phyloP scores from a whole-genome alignment of 2,888 invertebrate genomes.

The Eristalis pertinax region DNA sequence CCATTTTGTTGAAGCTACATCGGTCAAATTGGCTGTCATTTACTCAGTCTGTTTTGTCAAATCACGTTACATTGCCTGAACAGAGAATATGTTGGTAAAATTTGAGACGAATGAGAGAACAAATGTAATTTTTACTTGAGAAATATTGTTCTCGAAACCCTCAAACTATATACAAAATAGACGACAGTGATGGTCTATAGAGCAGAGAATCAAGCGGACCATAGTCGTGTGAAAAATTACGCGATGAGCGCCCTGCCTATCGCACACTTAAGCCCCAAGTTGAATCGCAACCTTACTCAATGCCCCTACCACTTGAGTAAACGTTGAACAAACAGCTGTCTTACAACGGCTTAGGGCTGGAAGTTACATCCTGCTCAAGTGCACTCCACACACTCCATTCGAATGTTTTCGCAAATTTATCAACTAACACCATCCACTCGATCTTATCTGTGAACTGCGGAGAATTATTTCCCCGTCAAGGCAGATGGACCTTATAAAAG shows the following conservation, averaged over 20 bases:
- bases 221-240: too few relatives aligned
- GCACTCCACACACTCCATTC: not conserved
- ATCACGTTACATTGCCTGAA: too few relatives aligned
- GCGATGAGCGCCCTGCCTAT: not conserved
- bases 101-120: too few relatives aligned
- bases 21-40: too few relatives aligned
- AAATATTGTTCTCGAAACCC: too few relatives aligned
- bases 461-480: not conserved
- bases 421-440: not conserved
- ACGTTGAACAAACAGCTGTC: not conserved
- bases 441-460: constrained; percentile 25
- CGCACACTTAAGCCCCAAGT: not conserved
- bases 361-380: not conserved
- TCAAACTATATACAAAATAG: too few relatives aligned
- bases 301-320: not conserved
- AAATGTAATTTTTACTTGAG: too few relatives aligned
- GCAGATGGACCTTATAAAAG: constrained; percentile 28
- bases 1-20: too few relatives aligned
- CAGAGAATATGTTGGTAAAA: too few relatives aligned
- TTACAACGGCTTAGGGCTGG: not conserved
- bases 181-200: too few relatives aligned
- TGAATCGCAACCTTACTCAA: not conserved
- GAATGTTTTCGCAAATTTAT: not conserved
- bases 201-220: too few relatives aligned
- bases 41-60: too few relatives aligned